Evolutionary conservation across 2,797 vertebrate species (phyloP).

Genomic region (Rhabdomys pumilio): DNA sequence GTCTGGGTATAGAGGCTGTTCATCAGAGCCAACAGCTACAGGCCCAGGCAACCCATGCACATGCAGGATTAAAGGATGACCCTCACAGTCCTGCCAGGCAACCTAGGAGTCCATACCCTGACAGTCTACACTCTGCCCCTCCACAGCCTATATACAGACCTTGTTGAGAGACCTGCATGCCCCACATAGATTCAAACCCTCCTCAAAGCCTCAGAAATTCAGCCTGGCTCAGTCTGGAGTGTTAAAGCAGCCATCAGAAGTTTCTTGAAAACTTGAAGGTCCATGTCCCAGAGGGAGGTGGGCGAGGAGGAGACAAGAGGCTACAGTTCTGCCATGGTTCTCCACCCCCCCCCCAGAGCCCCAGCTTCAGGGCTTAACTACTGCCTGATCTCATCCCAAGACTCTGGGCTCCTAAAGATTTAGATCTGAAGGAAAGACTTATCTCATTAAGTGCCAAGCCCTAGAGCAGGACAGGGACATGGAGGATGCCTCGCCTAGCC

Average conservation of each 20-base stretch:
- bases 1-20: not conserved
- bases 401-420: not conserved
- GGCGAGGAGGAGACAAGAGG: not conserved
- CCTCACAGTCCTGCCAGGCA: not conserved
- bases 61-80: not conserved
- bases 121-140: accelerated
- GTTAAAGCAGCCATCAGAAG: not conserved
- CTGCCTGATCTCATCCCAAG: too few species aligned
- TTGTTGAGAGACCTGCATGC: accelerated
- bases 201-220: not conserved
- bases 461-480: not conserved
- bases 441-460: not conserved
- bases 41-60: not conserved
- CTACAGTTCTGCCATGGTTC: accelerated
- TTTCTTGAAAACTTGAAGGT: not conserved
- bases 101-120: not conserved
- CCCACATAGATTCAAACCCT: accelerated
- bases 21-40: not conserved
- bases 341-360: too few species aligned
- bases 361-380: not conserved
- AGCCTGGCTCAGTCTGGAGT: not conserved
- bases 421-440: not conserved
- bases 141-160: not conserved
- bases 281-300: not conserved
- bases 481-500: not conserved